These are phyloP conservation scores for Cacoxenus indagator DNA, from an alignment of 2,888 invertebrate species.

Conservation along the genomic window DNA sequence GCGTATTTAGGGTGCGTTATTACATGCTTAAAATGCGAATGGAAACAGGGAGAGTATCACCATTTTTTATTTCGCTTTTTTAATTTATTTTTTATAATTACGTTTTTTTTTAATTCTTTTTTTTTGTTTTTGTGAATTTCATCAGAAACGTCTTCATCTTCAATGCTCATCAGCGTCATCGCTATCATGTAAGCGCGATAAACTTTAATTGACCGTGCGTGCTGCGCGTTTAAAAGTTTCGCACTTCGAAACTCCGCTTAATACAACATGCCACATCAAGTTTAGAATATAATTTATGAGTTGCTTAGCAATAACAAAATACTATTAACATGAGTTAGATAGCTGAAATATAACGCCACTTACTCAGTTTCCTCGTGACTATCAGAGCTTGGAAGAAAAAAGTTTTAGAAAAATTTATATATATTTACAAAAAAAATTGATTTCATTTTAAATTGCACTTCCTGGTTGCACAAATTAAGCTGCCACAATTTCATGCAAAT, in stretches of 20 bases:
- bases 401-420: too few species aligned
- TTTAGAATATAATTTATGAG: constrained; percentile 40
- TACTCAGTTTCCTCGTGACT: too few species aligned
- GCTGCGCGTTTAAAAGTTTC: constrained; percentile 35
- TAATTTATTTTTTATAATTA: too few species aligned
- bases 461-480: constrained; percentile 42
- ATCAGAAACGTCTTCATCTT: too few species aligned
- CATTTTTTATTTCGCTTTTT: not conserved
- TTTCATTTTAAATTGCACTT: too few species aligned
- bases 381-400: too few species aligned
- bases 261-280: constrained; percentile 5
- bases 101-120: too few species aligned
- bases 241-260: constrained; percentile 13
- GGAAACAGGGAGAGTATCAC: not conserved
- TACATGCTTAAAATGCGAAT: not conserved
- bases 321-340: not conserved
- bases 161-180: not conserved
- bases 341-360: too few species aligned
- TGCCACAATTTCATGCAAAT: constrained; percentile 3
- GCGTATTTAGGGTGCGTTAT: constrained; percentile 27
- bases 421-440: too few species aligned
- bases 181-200: constrained; percentile 35
- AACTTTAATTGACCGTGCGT: constrained; percentile 58
- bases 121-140: too few species aligned
- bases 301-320: constrained; percentile 25